Evolutionary conservation across 2,113 vertebrate species (phyloP).

Genomic region (Triplophysa dalaica): DNA sequence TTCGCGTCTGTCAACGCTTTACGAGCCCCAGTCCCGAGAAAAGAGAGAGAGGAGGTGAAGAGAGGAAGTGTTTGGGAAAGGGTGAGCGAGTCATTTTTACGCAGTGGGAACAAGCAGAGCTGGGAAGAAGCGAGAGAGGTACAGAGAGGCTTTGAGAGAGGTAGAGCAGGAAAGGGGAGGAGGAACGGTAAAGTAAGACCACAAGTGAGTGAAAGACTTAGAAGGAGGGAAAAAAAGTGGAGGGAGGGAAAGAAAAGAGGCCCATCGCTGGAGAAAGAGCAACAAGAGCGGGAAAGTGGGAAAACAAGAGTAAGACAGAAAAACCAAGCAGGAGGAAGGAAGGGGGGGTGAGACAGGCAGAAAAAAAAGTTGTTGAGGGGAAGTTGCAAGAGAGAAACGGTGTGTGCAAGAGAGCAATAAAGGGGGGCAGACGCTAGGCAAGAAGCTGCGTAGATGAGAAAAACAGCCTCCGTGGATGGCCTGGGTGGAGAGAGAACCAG

Average conservation of each 20-base stretch:
- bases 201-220: slow-evolving; percentile 47
- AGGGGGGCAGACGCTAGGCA: slow-evolving; percentile 30
- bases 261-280: slow-evolving; percentile 56
- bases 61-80: slow-evolving; percentile 45
- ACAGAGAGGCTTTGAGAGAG: slow-evolving; percentile 46
- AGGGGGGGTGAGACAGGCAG: slow-evolving; percentile 39
- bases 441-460: slow-evolving; percentile 73
- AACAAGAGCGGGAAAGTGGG: slow-evolving; percentile 54
- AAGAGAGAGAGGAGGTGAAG: slow-evolving; percentile 47
- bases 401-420: slow-evolving; percentile 36
- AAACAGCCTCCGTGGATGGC: slow-evolving; percentile 75
- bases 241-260: slow-evolving; percentile 52
- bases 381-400: slow-evolving; percentile 35
- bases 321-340: slow-evolving; percentile 64
- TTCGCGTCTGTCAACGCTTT: slow-evolving; percentile 44
- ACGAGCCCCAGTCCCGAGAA: slow-evolving; percentile 33
- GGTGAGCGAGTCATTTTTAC: slow-evolving; percentile 5
- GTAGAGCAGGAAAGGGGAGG: slow-evolving; percentile 23
- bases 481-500: slow-evolving; percentile 62
- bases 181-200: slow-evolving; percentile 48
- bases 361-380: slow-evolving; percentile 25
- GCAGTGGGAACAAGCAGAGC: background rate
- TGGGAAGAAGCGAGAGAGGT: slow-evolving; percentile 46
- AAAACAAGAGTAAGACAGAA: slow-evolving; percentile 71
- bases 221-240: slow-evolving; percentile 42